Base-by-base conservation (phyloP, 2,888 invertebrate genomes). In the Lycophotia porphyrea region DNA sequence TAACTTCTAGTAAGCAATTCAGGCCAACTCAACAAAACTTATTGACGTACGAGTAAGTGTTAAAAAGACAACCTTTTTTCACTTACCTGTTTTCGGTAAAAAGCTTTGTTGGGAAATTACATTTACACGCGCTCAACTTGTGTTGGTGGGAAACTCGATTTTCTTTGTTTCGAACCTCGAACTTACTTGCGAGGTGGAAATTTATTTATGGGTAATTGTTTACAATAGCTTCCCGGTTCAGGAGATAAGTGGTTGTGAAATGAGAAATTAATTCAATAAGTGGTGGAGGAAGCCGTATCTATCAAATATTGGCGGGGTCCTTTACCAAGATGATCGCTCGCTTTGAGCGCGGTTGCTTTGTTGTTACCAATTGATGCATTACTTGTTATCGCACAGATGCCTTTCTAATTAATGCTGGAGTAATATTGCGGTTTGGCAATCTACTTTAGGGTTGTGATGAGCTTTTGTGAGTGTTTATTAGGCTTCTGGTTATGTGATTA, bases 191-290 rank as follows among this genome's bases (percentile, higher is more conserved):
- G 78, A 80, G 71, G 79, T 81, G 79, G 80, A 84, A 89, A 88
- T 87, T 88, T 89, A 89, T 89, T 91, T 90, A 89, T 83, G 76
- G 85, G 86, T 87, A 87, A 89, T 86, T 88, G 87, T 89, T 89
- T 85, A 84, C 85, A 87, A 88, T 89, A 84, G 88, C 88, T 90
- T 87, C 78, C 82, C 80, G 84, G 82, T 85, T 84, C 65, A 79
- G 81, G 78, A 89, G 85, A 84, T 84, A 84, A 87, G 85, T 87
- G 83, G 77, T 87, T 82, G 82, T 84, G 85, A 84, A 86, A 90
- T 90, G 87, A 85, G 88, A 89, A 91, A 90, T 89, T 89, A 90
- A 91, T 91, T 89, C 82, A 87, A 89, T 89, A 87, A 88, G 63
- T 61, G 74, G 61, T 44, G 47, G 67, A 68, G 70, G 77, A 52